A percentile compares a stretch with the other conserved stretches of the same genome.
phyloP scores from a whole-genome alignment of 2,888 invertebrate species.

The Sinhomidia bicolor region DNA sequence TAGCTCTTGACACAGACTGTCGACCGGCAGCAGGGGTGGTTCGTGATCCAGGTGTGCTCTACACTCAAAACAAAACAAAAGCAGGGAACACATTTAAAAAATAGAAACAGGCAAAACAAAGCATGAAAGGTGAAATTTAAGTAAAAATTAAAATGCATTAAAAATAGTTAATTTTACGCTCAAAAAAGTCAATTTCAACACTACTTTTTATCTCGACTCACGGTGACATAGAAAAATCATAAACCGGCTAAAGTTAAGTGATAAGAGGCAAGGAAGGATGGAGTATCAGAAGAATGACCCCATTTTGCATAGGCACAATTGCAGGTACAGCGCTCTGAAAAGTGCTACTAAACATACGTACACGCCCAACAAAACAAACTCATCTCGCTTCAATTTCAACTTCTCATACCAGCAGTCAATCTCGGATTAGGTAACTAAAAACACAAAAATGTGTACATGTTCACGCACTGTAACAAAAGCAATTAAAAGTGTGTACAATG shows the following conservation, averaged over 20 bases:
- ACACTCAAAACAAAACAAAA: slow-evolving; percentile 10
- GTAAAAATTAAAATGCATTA: too few species aligned
- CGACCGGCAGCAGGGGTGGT: slow-evolving; percentile 18
- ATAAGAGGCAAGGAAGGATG: too few species aligned
- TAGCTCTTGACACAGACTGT: slow-evolving; percentile 1
- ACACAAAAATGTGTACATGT: not conserved
- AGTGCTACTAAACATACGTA: not conserved
- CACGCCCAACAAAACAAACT: not conserved
- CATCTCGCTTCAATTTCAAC: not conserved
- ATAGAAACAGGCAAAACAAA: not conserved
- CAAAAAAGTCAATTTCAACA: too few species aligned
- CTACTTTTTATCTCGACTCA: too few species aligned
- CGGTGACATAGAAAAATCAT: too few species aligned
- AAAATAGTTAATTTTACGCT: too few species aligned
- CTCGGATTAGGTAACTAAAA: too few species aligned
- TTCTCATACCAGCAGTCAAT: not conserved
- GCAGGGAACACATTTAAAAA: not conserved
- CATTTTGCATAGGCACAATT: too few species aligned
- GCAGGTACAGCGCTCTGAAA: too few species aligned
- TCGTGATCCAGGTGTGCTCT: slow-evolving; percentile 61
- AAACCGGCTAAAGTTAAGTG: too few species aligned
- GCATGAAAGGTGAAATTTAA: not conserved
- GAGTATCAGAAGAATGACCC: too few species aligned
- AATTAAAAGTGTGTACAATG: not conserved
- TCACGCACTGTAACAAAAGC: slow-evolving; percentile 34